Evolutionary conservation across 1,140 invertebrate species (phyloP).

Genomic region (Zaprionus africanus): DNA sequence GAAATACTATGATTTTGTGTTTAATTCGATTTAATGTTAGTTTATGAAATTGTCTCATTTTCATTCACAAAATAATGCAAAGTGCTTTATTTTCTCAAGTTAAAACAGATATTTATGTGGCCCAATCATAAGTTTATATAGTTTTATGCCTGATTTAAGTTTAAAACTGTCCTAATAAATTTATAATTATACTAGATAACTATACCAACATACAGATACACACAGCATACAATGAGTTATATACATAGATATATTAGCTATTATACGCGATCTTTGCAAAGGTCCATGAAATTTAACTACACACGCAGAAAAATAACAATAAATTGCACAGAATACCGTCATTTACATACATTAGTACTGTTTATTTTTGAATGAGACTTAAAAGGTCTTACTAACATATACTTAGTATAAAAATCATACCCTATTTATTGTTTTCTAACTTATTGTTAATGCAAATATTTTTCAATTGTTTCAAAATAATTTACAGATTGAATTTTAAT

Average conservation of each 20-base stretch:
- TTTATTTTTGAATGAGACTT: neutral
- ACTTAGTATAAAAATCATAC: neutral
- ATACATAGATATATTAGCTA: conserved; percentile 63
- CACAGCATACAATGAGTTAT: conserved; percentile 43
- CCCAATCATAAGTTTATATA: conserved; percentile 54
- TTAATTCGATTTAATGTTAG: conserved; percentile 38
- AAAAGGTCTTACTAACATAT: neutral
- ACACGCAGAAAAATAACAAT: conserved; percentile 66
- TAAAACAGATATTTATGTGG: conserved; percentile 38
- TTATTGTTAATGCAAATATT: neutral
- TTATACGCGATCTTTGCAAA: conserved; percentile 52
- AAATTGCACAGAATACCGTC: conserved; percentile 73
- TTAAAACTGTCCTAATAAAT: conserved; percentile 71
- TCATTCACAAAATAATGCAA: conserved; percentile 18
- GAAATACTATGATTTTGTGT: conserved; percentile 23
- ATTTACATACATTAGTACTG: conserved; percentile 9
- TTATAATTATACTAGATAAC: conserved; percentile 59
- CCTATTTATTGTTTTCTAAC: neutral
- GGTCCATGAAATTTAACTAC: conserved; percentile 38
- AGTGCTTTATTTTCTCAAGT: conserved; percentile 23
- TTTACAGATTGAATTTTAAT: neutral
- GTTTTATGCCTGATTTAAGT: conserved; percentile 53
- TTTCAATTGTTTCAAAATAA: neutral
- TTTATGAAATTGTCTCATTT: conserved; percentile 24
- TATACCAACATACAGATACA: conserved; percentile 32